A percentile compares a stretch with the other conserved stretches of the same genome.
phyloP scores from a whole-genome alignment of 2,797 vertebrate genomes.

The Mus spretus region DNA sequence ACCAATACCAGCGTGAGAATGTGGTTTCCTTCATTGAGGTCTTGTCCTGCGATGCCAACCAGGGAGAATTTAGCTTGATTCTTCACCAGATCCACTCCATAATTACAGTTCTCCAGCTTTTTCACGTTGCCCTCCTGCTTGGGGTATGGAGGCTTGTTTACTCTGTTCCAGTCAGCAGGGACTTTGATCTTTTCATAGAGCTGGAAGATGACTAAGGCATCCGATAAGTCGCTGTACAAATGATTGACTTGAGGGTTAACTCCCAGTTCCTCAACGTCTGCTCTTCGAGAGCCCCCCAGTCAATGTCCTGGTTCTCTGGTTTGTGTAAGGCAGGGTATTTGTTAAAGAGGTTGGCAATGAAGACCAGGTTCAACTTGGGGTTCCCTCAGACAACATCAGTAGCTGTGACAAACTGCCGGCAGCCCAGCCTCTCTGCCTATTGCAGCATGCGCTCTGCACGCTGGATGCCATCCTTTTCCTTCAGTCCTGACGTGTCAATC shows the following conservation, averaged over 20 bases:
- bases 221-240: constrained; percentile 95
- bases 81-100: constrained; percentile 96
- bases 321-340: constrained; percentile 98
- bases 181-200: constrained; percentile 98
- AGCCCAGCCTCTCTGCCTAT: constrained; percentile 95
- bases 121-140: constrained; percentile 98
- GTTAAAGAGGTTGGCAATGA: constrained; percentile 97
- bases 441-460: constrained; percentile 96
- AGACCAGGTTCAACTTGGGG: constrained; percentile 97
- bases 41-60: constrained; percentile 97
- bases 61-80: constrained; percentile 97
- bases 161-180: constrained; percentile 95
- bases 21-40: constrained; percentile 95
- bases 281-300: constrained; percentile 98
- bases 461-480: constrained; percentile 95
- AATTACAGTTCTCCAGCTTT: constrained; percentile 99
- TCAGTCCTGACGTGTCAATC: constrained; percentile 95
- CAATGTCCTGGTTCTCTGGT: constrained; percentile 98
- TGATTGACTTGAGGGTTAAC: constrained; percentile 97
- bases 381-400: constrained; percentile 95
- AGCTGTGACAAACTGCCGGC: constrained; percentile 96
- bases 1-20: constrained; percentile 95
- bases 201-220: constrained; percentile 97
- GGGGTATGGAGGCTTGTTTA: constrained; percentile 97
- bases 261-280: constrained; percentile 98